Evolutionary conservation across 1,140 invertebrate genomes (phyloP).

Genomic region (Saccostrea cuccullata): DNA sequence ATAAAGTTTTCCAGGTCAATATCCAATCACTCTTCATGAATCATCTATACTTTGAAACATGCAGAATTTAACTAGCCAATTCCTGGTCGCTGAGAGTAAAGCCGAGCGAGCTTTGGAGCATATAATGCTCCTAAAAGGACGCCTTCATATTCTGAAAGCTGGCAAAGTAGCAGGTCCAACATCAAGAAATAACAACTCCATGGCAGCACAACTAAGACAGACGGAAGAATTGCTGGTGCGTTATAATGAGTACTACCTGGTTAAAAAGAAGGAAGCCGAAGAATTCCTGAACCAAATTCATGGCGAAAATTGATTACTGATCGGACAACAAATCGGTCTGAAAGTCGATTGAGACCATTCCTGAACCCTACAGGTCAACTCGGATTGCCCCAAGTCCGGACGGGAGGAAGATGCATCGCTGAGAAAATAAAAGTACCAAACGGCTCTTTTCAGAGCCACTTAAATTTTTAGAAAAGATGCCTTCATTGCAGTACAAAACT

Average conservation of each 20-base stretch:
- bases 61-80: no score
- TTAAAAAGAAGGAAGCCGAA: neutral
- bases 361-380: no score
- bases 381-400: no score
- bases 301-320: neutral
- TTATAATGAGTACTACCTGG: neutral
- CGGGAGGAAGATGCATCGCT: no score
- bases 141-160: neutral
- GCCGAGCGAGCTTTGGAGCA: neutral
- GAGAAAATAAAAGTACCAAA: neutral
- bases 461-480: neutral
- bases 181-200: neutral
- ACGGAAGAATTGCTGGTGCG: neutral
- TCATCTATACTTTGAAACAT: no score
- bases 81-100: neutral
- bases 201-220: neutral
- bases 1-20: no score
- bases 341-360: no score
- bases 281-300: neutral
- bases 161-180: neutral
- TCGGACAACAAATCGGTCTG: no score
- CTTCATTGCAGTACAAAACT: neutral
- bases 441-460: slow-evolving; percentile 5
- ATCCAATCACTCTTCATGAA: no score
- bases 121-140: neutral